Evolutionary conservation across 2,888 invertebrate genomes (phyloP).

Genomic region (Schizaphis graminum): DNA sequence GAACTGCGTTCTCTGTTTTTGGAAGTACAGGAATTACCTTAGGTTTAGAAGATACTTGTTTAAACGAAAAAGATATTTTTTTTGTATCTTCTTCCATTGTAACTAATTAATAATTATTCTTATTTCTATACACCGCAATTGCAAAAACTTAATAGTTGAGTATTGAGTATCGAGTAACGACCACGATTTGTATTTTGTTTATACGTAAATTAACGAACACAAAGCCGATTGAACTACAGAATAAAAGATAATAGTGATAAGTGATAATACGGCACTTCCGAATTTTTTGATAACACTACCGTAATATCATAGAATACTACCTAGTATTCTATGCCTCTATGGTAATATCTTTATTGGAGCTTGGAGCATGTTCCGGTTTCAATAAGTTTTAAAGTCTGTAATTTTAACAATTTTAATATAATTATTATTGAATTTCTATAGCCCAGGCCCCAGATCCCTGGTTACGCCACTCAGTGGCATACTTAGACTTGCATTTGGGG

Average conservation of each 20-base stretch:
- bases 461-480: too few species aligned
- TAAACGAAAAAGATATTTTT: slow-evolving; percentile 86
- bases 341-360: too few species aligned
- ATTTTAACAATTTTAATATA: too few species aligned
- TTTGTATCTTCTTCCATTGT: slow-evolving; percentile 75
- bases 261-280: background rate
- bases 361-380: too few species aligned
- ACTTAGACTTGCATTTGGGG: too few species aligned
- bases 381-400: too few species aligned
- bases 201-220: background rate
- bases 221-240: background rate
- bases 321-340: too few species aligned
- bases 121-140: background rate
- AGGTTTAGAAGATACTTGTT: slow-evolving; percentile 77
- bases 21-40: slow-evolving; percentile 70
- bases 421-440: too few species aligned
- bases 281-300: too few species aligned
- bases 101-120: background rate
- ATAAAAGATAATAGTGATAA: slow-evolving; percentile 1
- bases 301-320: too few species aligned
- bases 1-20: slow-evolving; percentile 70
- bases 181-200: background rate
- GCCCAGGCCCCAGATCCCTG: too few species aligned
- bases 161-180: background rate
- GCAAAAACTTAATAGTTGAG: background rate